A percentile compares a stretch with the other conserved stretches of the same genome.
Conservation (phyloP, 2,797 vertebrate species). For the Sebastes aleutianus region DNA sequence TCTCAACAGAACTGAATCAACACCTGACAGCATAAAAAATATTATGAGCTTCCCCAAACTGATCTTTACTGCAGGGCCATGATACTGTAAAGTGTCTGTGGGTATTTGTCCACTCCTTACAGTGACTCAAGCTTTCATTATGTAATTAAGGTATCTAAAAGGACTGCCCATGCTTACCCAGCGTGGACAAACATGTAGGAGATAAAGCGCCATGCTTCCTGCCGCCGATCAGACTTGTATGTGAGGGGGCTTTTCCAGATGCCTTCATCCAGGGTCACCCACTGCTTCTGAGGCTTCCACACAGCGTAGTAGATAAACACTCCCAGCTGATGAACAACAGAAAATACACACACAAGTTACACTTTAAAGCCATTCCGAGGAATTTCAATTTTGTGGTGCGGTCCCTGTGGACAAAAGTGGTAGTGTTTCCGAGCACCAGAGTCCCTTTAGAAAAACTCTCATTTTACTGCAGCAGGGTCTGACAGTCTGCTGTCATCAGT, state of each 20-base stretch:
- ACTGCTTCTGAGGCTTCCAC: constrained; percentile 92
- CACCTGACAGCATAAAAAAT: not conserved
- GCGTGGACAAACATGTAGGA: constrained; percentile 95
- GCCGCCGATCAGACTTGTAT: constrained; percentile 80
- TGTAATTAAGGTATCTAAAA: not conserved
- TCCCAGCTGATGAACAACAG: constrained; percentile 75
- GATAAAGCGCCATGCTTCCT: constrained; percentile 91
- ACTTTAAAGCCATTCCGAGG: not conserved
- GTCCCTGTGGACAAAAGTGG: no score
- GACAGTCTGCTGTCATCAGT: no score
- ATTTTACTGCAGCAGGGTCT: no score
- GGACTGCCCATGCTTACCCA: constrained; percentile 79
- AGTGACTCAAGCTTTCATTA: not conserved
- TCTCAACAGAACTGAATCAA: constrained; percentile 2
- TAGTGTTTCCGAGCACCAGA: no score
- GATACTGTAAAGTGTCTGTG: not conserved
- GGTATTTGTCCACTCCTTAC: not conserved
- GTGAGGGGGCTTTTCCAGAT: constrained; percentile 87
- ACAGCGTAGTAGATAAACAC: constrained; percentile 93
- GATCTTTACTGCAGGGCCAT: not conserved
- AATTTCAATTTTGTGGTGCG: no score
- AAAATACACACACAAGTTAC: not conserved
- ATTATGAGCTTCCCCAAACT: not conserved
- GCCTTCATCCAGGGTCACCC: constrained; percentile 86
- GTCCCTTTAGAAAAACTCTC: no score